Base-by-base conservation (phyloP, 2,113 vertebrate genomes). In the Lepus europaeus region DNA sequence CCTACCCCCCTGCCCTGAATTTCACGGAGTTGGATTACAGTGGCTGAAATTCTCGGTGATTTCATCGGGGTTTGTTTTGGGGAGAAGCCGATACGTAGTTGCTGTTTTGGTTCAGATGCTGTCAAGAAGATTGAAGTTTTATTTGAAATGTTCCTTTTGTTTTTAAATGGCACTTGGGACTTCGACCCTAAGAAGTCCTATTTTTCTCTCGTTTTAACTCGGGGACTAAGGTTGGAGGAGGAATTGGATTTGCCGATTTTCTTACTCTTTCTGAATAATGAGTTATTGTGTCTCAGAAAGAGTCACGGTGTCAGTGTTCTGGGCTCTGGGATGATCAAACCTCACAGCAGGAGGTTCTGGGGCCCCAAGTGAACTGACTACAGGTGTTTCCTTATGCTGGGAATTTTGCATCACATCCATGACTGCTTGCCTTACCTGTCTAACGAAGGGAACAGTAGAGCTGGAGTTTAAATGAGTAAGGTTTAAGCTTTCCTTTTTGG, bases 21-120 rank as follows among this genome's bases (percentile, higher is more conserved):
- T 86, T 84, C 39, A 56, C 70, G 45, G 73, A 85, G 61, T 83
- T 96, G 89, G 93, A 81, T 98, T 97, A 90, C 59, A 79, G 96
- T 95, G 87, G 53, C 91, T 91, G 95, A 93, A 90, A 59, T 51
- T n/a, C 64, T 51, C 77, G 29, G 82, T 64, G 25, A 33, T 97
- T 95, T 95, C 66, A 5, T 69, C 49, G 80, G 63, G 39, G 82
- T 94, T 56, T 89, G 22, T 95, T 81, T 96, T 3, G 77, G 89
- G 93, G 53, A 91, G 94, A 93, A 80, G 92, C 77, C 33, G n/a
- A 59, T 13, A 6, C 0, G 0, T 77, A 59, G 64, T 39, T 84
- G 64, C 82, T 87, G 79, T 56, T 96, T 91, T 96, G 91, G 53
- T 95, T 64, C 68, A 2, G 17, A 3, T 19, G 45, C 63, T 91